Evolutionary conservation across 1,140 invertebrate genomes (phyloP).

Genomic region (Bombus balteatus): DNA sequence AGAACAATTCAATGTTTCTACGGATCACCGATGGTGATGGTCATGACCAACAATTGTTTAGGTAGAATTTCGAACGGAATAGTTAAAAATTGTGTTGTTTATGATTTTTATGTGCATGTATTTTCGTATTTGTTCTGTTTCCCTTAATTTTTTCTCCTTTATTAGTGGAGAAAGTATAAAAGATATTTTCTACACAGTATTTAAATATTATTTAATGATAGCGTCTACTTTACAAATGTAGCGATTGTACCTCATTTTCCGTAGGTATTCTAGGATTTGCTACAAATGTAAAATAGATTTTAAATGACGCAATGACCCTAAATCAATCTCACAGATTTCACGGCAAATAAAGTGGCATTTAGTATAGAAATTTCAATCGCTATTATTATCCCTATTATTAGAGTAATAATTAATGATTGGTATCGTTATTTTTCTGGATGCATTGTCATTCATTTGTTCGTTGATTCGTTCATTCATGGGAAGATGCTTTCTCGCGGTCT

Average conservation of each 20-base stretch:
- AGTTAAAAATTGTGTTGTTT: not conserved
- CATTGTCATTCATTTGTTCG: slow-evolving; percentile 50
- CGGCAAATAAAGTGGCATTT: not conserved
- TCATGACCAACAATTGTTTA: not conserved
- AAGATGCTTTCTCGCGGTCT: slow-evolving; percentile 64
- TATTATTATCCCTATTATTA: not conserved
- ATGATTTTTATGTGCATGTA: not conserved
- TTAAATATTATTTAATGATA: not conserved
- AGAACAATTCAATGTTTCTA: not conserved
- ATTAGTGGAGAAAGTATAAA: not conserved
- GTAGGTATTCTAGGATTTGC: not conserved
- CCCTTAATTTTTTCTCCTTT: too few relatives aligned
- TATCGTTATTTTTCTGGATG: slow-evolving; percentile 27
- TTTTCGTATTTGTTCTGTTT: not conserved
- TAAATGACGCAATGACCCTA: not conserved
- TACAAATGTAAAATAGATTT: slow-evolving; percentile 1
- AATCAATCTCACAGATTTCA: not conserved
- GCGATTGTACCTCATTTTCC: not conserved
- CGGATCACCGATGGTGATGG: not conserved
- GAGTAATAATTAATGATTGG: slow-evolving; percentile 13
- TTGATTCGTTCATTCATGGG: slow-evolving; percentile 67
- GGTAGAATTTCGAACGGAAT: not conserved
- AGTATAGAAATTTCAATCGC: not conserved
- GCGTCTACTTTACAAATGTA: too few relatives aligned
- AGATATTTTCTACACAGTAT: not conserved